Evolutionary conservation across 2,113 vertebrate genomes (phyloP), one percentile per base, ranked within the genome.

Genomic region (Hirundichthys speculiger): DNA sequence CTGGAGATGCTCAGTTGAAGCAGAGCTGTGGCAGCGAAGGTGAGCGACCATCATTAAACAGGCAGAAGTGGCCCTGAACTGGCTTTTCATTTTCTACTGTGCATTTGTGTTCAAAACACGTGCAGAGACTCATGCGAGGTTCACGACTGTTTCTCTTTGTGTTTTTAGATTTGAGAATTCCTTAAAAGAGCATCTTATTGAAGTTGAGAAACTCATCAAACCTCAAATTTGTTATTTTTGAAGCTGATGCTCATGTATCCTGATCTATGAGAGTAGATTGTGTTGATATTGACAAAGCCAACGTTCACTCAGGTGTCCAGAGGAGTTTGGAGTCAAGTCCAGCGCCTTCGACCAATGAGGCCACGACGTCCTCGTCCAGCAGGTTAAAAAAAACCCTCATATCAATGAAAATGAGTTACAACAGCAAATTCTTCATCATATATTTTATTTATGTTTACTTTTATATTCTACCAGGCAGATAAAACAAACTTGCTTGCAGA

Each of bases 371-470:
- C 6, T 54, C 63, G 48, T 22, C 16, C 34, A 45, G 60, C 25
- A 75, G 53, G 88, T 88, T n/a, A n/a, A 70, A 80, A 70, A 18
- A 65, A 18, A 25, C 58, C 46, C 22, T 52, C 25, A 19, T 10
- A 13, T 16, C 9, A 5, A 13, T 42, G 6, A 5, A 22, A 24
- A 4, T 13, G 2, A 1, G 12, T 27, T 34, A 34, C 11, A 9
- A 34, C 30, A 34, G 30, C 30, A 34, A 34, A 45, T 3, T n/a
- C n/a, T 18, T 18, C 9, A 10, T 45, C 42, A 45, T 18, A 45
- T 7, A 8, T 50, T 25, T 15, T 24, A 25, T 24, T 15, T 15
- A 50, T 25, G 15, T 25, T 22, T 16, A 24, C 22, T 50, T 41
- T 3, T 42, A 42, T 9, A 15, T n/a, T 16, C 16, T 15, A n/a